Conservation (phyloP, 2,888 invertebrate genomes). For the Adelognathus sp. region DNA sequence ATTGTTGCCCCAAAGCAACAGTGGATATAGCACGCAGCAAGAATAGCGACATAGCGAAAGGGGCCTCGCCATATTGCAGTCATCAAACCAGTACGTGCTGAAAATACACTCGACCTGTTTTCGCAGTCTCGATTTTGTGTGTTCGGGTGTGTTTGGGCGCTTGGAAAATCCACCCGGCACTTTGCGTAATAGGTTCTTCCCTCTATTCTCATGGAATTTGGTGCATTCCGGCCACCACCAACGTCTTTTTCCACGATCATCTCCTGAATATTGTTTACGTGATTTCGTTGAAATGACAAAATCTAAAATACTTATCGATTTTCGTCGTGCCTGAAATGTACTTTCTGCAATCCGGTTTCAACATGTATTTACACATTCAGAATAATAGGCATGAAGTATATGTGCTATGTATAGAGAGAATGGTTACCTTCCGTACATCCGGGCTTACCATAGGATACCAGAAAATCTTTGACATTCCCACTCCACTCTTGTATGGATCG, state of each 20-base stretch:
- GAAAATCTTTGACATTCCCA: not conserved
- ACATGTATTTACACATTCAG: too few species aligned
- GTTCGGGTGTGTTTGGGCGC: constrained; percentile 15
- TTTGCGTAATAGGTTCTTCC: constrained; percentile 21
- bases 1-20: constrained; percentile 28
- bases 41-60: constrained; percentile 21
- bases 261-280: not conserved
- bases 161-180: constrained; percentile 18
- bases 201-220: constrained; percentile 7
- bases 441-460: too few species aligned
- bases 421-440: too few species aligned
- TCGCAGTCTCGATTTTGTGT: constrained; percentile 41
- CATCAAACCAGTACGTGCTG: constrained; percentile 69
- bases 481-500: not conserved
- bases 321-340: not conserved
- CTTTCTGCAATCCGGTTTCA: not conserved
- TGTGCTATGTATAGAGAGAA: too few species aligned
- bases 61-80: constrained; percentile 64
- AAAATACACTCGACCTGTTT: constrained; percentile 62
- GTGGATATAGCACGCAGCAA: constrained; percentile 34
- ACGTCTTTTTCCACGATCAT: not conserved
- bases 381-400: too few species aligned
- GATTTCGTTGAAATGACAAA: not conserved
- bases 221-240: not conserved
- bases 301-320: not conserved